These are phyloP conservation scores for Salticus scenicus DNA, from an alignment of 2,888 invertebrate genomes.

Conservation along the genomic window DNA sequence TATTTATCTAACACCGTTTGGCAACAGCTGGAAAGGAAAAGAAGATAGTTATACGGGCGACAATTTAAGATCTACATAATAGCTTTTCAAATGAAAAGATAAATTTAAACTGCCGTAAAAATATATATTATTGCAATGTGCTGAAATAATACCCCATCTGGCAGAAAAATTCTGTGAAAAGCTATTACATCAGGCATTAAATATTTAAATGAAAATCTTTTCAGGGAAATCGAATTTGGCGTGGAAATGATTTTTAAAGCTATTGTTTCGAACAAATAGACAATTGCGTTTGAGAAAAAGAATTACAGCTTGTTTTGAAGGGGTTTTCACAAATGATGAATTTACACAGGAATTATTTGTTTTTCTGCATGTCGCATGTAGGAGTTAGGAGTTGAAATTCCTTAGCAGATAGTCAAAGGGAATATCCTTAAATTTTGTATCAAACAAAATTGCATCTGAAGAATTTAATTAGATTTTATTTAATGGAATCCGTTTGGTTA, in stretches of 20 bases:
- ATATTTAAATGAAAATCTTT: slow-evolving; percentile 67
- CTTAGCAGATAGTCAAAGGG: slow-evolving; percentile 19
- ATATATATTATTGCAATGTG: slow-evolving; percentile 42
- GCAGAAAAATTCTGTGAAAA: slow-evolving; percentile 49
- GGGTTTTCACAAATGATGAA: slow-evolving; percentile 60
- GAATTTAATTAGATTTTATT: too few species aligned
- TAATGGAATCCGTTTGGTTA: too few species aligned
- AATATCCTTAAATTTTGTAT: slow-evolving; percentile 19
- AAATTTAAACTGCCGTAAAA: slow-evolving; percentile 52
- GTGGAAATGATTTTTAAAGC: slow-evolving; percentile 67
- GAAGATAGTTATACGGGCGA: slow-evolving; percentile 53
- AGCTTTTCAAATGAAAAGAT: slow-evolving; percentile 50
- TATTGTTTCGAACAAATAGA: slow-evolving; percentile 52
- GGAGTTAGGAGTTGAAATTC: slow-evolving; percentile 16
- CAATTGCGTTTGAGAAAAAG: slow-evolving; percentile 34
- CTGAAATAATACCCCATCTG: slow-evolving; percentile 51
- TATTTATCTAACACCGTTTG: slow-evolving; percentile 61
- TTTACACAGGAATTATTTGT: slow-evolving; percentile 56
- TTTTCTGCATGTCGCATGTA: slow-evolving; percentile 29
- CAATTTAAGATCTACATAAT: slow-evolving; percentile 46
- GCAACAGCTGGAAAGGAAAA: slow-evolving; percentile 51
- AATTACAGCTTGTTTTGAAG: slow-evolving; percentile 47
- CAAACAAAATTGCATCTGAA: not conserved
- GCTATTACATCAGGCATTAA: slow-evolving; percentile 64
- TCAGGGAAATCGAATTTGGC: slow-evolving; percentile 35